Base-by-base conservation (phyloP, 2,888 invertebrate genomes). In the Hedychridium roseum region DNA sequence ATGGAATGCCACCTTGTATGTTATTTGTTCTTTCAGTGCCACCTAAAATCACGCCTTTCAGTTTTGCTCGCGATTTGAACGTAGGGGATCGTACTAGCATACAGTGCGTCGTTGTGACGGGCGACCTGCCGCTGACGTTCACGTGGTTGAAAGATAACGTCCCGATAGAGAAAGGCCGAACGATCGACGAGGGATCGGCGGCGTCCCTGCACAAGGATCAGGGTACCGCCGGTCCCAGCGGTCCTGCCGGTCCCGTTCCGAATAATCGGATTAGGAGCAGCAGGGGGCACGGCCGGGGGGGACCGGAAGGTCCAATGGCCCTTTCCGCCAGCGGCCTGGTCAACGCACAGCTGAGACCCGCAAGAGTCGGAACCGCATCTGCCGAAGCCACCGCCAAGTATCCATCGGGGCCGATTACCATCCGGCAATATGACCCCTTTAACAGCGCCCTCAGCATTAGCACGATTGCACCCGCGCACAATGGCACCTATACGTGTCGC, bases 21-120 rank as follows among this genome's bases (percentile, higher is more conserved):
- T 71, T 61, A 56, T 70, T 58, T 68, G 64, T 71, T 58, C 69
- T 66, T 76, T 71, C 80, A 86, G 85, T 85, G 76, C 84, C 85
- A 69, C 86, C 86, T 71, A 84, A 84, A 80, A 84, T 86, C 74
- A 85, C 86, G 76, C 84, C 85, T 72, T 87, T 87, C 79, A 81
- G 81, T 71, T 87, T 87, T 80, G 84, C 85, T 70, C 82, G 83
- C 71, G 83, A 84, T 79, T 78, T 84, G 71, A 83, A 83, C 76
- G 83, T 83, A 74, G 84, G 84, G 64, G 84, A 84, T 75, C 82
- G 85, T 64, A 83, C 83, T 63, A 83, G 83, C 75, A 80, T 85
- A 68, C 84, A 84, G 76, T 85, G 85, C 76, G 82, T 84, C 70
- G 83, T 84, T 73, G 82, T 81, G 63, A 82, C 83, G 67, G 85